Evolutionary conservation across 2,797 vertebrate species (phyloP), one percentile per base, ranked within the genome.

Genomic region (Pipistrellus pygmaeus): DNA sequence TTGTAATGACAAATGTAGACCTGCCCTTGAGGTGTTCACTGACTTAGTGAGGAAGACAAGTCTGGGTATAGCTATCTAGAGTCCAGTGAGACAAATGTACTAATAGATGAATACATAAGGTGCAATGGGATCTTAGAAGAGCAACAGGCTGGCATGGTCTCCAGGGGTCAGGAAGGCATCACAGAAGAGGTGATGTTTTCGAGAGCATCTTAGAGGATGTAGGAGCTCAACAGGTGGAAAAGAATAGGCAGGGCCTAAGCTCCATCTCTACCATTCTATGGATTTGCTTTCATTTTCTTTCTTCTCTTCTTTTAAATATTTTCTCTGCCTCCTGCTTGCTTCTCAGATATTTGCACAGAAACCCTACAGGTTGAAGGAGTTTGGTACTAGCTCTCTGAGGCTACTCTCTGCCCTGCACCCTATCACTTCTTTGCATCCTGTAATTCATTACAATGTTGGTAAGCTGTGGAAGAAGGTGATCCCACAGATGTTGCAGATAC

Each of bases 401-500:
- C 80, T 95, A 2, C 55, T 93, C 1, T 1, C 35, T 17, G 71
- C 86, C 35, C 55, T 78, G 9, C 90, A 94, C 18, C 85, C 92
- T 38, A n/a, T 96, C 68, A 82, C 53, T 5, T 94, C 93, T 12
- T 53, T 80, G 57, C 66, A 95, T 48, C 77, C 90, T 0, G 7
- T 84, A 23, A 81, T 93, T 78, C 32, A 85, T 48, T 69, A 8
- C 0, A 30, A 9, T 10, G 15, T 95, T n/a, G 88, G 87, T 51
- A 41, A 71, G 21, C 51, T 95, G 18, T 96, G 93, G 93, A 71
- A 1, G 23, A 55, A 75, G 80, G 25, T 9, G 12, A 91, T 95
- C 14, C 95, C 88, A 4, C 4, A 41, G 41, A 32, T 96, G 93
- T 5, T 96, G 78, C 30, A 57, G 35, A 41, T 88, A n/a, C 60